Evolutionary conservation across 1,140 invertebrate genomes (phyloP).

Genomic region (Acyrthosiphon pisum): DNA sequence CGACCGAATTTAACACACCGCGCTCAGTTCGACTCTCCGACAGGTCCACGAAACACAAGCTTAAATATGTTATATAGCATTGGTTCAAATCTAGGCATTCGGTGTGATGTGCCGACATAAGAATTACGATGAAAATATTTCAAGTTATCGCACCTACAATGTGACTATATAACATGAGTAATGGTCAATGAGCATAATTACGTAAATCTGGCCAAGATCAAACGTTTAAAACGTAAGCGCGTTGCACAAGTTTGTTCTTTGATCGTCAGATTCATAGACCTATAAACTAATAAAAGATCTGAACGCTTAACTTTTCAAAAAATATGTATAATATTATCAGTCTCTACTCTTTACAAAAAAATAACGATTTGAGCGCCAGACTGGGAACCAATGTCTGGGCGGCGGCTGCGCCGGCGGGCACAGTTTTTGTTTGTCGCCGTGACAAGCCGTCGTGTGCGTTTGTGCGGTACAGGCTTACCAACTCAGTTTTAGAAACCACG

Average conservation of each 20-base stretch:
- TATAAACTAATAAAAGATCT: too few relatives aligned
- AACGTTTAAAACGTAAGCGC: background rate
- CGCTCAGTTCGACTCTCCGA: background rate
- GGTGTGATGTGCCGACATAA: background rate
- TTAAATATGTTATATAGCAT: too few relatives aligned
- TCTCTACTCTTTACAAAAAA: too few relatives aligned
- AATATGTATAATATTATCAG: too few relatives aligned
- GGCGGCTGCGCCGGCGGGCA: background rate
- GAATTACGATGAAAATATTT: background rate
- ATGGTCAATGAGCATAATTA: background rate
- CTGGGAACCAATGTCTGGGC: constrained; percentile 30
- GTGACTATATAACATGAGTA: background rate
- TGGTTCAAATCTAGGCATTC: background rate
- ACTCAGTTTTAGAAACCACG: background rate
- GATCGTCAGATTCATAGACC: too few relatives aligned
- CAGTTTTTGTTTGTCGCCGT: background rate
- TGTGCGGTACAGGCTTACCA: background rate
- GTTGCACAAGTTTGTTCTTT: too few relatives aligned
- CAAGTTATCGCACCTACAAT: background rate
- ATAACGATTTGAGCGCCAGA: background rate
- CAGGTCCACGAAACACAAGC: background rate
- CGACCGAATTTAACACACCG: background rate
- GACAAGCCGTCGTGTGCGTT: background rate
- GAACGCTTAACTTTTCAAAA: too few relatives aligned
- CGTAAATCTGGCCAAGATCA: background rate